These are phyloP conservation scores for Tamias sibiricus DNA, from an alignment of 2,113 vertebrate genomes.

Conservation along the genomic window DNA sequence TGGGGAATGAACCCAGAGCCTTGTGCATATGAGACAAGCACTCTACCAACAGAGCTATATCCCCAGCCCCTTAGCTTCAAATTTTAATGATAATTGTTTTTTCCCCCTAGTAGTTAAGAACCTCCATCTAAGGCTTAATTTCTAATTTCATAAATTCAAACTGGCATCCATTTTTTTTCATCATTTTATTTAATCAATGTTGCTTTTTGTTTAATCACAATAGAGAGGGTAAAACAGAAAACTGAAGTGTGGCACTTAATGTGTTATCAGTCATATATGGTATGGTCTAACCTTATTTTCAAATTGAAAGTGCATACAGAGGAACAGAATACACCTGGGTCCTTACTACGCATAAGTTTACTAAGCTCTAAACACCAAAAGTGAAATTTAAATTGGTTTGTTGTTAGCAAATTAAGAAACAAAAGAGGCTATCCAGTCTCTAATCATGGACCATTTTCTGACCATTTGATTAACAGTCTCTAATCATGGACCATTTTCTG, in stretches of 20 bases:
- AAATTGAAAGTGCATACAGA: not conserved
- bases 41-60: too few species aligned
- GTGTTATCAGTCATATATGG: not conserved
- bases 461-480: too few species aligned
- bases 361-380: constrained; percentile 10
- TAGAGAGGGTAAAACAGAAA: not conserved
- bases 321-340: not conserved
- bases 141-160: constrained; percentile 52
- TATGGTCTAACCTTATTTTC: not conserved
- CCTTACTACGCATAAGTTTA: not conserved
- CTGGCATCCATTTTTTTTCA: not conserved
- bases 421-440: not conserved
- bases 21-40: too few species aligned
- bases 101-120: not conserved
- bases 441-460: too few species aligned
- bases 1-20: too few species aligned
- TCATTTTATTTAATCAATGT: not conserved
- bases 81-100: not conserved
- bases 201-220: not conserved
- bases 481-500: too few species aligned
- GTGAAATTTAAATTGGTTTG: not conserved
- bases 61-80: not conserved
- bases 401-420: not conserved
- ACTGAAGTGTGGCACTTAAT: not conserved
- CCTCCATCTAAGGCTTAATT: not conserved